Conservation (phyloP, 2,113 vertebrate species). For the Engraulis encrasicolus region DNA sequence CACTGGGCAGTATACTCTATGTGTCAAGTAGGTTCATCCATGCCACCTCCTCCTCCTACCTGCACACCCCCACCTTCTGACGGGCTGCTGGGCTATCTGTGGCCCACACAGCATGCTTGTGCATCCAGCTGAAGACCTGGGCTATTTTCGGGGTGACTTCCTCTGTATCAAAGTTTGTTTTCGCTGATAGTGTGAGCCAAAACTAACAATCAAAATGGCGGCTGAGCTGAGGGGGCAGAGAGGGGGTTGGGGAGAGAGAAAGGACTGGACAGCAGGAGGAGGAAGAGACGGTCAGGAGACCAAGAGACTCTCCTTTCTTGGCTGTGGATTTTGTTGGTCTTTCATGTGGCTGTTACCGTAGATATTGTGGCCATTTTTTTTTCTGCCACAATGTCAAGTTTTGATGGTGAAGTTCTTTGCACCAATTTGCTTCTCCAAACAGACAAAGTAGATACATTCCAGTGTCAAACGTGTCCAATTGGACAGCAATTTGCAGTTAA, state of each 20-base stretch:
- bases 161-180: conserved; percentile 75
- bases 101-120: conserved; percentile 70
- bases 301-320: conserved; percentile 68
- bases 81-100: conserved; percentile 56
- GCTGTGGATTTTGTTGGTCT: conserved; percentile 47
- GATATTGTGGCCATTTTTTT: neutral
- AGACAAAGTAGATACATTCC: neutral
- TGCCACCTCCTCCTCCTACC: neutral
- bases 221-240: conserved; percentile 34
- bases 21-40: too few relatives aligned
- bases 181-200: conserved; percentile 67
- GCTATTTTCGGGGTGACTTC: conserved; percentile 75
- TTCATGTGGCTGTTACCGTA: neutral
- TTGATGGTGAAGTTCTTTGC: neutral
- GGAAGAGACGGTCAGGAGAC: conserved; percentile 62
- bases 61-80: conserved; percentile 42
- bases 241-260: neutral
- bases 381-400: neutral
- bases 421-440: neutral
- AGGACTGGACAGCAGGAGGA: neutral
- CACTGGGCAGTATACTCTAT: neutral
- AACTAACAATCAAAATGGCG: conserved; percentile 68
- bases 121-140: conserved; percentile 57
- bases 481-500: neutral
- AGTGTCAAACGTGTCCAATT: neutral